Base-by-base conservation (phyloP, 53 echinoderm and acorn worm genomes). In the Arbacia lixula region DNA sequence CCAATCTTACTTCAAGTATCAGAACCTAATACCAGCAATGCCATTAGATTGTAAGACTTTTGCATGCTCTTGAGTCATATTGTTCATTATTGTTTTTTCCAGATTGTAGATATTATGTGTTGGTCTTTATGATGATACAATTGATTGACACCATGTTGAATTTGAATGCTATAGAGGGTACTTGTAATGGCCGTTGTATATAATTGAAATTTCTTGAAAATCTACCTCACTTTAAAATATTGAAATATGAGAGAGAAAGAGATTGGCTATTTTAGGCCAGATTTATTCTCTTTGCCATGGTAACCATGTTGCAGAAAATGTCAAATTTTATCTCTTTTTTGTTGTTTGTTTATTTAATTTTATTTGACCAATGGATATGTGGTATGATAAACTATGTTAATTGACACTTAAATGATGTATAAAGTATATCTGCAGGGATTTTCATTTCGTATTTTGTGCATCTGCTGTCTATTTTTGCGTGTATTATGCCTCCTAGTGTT, bases 171-270 rank as follows among this genome's bases (percentile, higher is more conserved):
- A 36, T 66, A 32, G 41, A 71, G 71, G 71, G 71, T 71, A 71
- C 71, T 71, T 71, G 49, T 71, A 46, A 41, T 71, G 49, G 46
- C 71, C 71, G 27, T 16, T 71, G 71, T 71, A 71, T 41, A 71
- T 71, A 71, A 29, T 71, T 71, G 71, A 71, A 40, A 71, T 71
- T 36, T 71, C 41, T 71, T 49, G 71, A 71, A 49, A 71, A 71
- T 71, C 71, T 71, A 71, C 71, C 71, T 71, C 71, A 71, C 71
- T 46, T n/a, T 66, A 36, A 66, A 36, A 37, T 19, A 36, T 66
- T 71, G 71, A 71, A 40, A 71, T 42, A 71, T 17, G 71, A 71
- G 71, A 71, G 46, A 71, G 41, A 71, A 20, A 20, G n/a, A 20
- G 60, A 2, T 71, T 29, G 71, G 17, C 71, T 41, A 29, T 49